A percentile compares a stretch with the other conserved stretches of the same genome.
Conservation (phyloP, 2,797 vertebrate species). For the Oreochromis grahami region DNA sequence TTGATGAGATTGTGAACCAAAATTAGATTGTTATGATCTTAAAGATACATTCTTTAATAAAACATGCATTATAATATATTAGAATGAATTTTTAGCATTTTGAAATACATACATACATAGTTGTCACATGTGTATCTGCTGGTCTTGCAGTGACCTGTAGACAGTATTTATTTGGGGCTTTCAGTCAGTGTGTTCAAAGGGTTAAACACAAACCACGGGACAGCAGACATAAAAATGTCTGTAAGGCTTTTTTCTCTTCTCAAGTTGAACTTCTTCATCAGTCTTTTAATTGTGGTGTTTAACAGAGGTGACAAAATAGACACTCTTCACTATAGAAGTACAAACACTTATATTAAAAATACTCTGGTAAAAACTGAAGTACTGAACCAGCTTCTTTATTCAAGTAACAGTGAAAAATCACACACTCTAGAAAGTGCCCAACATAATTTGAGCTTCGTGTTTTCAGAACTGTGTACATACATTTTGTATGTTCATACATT, state of each 20-base stretch:
- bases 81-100: neutral
- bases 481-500: neutral
- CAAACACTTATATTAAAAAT: neutral
- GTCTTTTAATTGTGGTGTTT: neutral
- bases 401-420: neutral
- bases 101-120: fast-evolving
- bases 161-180: fast-evolving
- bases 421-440: fast-evolving
- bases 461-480: neutral
- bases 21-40: neutral
- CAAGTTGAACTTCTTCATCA: neutral
- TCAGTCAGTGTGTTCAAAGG: neutral
- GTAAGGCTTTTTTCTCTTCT: neutral
- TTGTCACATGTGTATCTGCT: neutral
- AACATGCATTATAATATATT: neutral
- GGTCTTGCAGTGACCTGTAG: fast-evolving
- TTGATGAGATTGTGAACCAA: neutral
- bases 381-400: neutral
- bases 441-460: fast-evolving
- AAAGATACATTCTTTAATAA: neutral
- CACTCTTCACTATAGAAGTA: neutral
- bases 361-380: neutral
- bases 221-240: neutral
- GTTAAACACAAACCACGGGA: neutral
- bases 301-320: neutral